These are phyloP conservation scores for Xylophagus ater DNA, from an alignment of 2,888 invertebrate genomes.

Conservation along the genomic window DNA sequence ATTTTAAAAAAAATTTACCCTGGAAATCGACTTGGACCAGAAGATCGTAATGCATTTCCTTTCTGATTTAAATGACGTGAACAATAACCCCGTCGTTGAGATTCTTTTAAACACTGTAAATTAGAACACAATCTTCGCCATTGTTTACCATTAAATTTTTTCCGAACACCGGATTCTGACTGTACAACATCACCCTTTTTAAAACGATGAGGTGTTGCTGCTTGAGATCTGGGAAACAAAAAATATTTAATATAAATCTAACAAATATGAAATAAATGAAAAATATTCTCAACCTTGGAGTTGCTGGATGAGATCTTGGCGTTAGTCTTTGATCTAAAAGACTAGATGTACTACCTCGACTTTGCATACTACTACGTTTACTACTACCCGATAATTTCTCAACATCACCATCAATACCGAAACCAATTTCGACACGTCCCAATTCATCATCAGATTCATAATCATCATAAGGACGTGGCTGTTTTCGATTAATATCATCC, in stretches of 20 bases:
- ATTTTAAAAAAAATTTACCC: conserved; percentile 23
- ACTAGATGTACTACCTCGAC: conserved; percentile 83
- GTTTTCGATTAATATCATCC: conserved; percentile 43
- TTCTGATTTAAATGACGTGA: conserved; percentile 91
- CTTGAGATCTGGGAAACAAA: conserved; percentile 56
- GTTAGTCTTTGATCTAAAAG: conserved; percentile 72
- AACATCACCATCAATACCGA: conserved; percentile 64
- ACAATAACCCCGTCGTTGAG: conserved; percentile 92
- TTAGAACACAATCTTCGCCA: conserved; percentile 96
- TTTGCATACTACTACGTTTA: conserved; percentile 83
- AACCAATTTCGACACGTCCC: conserved; percentile 74
- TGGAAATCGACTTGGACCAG: conserved; percentile 36
- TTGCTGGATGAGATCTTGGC: conserved; percentile 82
- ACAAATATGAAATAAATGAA: too few relatives aligned
- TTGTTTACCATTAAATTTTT: conserved; percentile 99
- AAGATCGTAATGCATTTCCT: conserved; percentile 44
- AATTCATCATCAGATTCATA: conserved; percentile 86
- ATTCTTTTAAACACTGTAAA: conserved; percentile 92
- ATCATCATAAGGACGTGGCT: conserved; percentile 53
- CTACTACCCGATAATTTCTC: conserved; percentile 67
- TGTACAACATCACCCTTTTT: conserved; percentile 86
- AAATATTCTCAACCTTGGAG: conserved; percentile 42
- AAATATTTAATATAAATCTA: background rate
- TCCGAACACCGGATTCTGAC: conserved; percentile 68
- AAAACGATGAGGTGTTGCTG: conserved; percentile 88